Percentiles rank a stretch among this genome's conserved stretches.
Conservation (phyloP, 2,797 vertebrate genomes). For the Apodemus agrarius region DNA sequence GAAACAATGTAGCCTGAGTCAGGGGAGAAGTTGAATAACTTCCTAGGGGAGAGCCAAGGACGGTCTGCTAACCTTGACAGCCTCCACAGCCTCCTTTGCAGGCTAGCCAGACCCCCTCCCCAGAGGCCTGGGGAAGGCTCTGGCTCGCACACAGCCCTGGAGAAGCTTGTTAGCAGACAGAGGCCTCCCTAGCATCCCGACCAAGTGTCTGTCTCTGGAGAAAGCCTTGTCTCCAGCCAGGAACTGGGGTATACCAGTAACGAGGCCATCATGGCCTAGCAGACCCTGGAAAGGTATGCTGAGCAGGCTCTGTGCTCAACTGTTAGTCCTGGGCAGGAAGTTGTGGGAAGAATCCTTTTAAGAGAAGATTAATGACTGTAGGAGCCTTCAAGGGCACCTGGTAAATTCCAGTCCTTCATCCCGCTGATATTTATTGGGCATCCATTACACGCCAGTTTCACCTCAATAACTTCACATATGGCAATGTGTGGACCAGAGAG, state of each 20-base stretch:
- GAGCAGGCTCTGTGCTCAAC: not conserved
- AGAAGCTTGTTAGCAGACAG: not conserved
- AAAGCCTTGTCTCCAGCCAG: not conserved
- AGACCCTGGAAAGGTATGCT: not conserved
- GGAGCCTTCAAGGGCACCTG: not conserved
- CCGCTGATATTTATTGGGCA: not conserved
- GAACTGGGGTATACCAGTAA: not conserved
- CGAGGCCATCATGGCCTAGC: no score
- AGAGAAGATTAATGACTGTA: not conserved
- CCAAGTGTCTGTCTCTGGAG: not conserved
- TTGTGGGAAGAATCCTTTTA: not conserved
- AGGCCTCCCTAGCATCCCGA: not conserved
- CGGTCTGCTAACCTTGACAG: conserved; percentile 79
- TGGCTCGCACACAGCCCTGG: not conserved
- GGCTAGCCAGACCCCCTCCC: not conserved
- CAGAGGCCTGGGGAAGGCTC: not conserved
- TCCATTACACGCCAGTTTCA: not conserved
- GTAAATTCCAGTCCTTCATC: conserved; percentile 22
- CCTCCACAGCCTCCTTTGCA: not conserved
- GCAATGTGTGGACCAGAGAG: not conserved
- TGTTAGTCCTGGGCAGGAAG: not conserved
- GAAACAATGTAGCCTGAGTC: conserved; percentile 60
- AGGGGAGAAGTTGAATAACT: conserved; percentile 44
- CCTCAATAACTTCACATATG: not conserved
- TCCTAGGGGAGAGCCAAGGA: conserved; percentile 74